Base-by-base conservation (phyloP, 2,113 vertebrate genomes). In the Suncus etruscus region DNA sequence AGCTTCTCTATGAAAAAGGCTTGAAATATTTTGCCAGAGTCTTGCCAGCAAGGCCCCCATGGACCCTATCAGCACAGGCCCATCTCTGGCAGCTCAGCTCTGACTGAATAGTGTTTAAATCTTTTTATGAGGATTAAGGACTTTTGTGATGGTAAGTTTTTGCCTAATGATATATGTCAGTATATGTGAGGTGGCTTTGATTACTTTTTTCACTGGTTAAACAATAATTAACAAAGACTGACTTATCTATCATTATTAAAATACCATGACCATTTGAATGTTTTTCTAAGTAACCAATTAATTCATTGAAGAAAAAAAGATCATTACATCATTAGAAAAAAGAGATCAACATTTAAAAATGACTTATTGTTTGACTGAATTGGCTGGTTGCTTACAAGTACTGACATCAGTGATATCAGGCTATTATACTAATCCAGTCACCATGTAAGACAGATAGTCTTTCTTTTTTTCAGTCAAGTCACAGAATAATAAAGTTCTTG, bases 221-320 rank as follows among this genome's bases (percentile, higher is more conserved):
- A 75, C 51, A 25, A 10, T 61, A 45, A 10, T 82, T 70, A 86
- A 68, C 68, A 32, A 90, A 77, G 50, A 3, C 3, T 70, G 6
- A 82, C 69, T 3, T 58, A 15, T 22, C 77, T 89, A 58, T 27
- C 32, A 47, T 1, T 5, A 47, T 20, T 51, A 82, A 84, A 79
- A 70, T 87, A n/a, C 76, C 69, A 79, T 48, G 1, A 11, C 29
- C 47, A 50, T 86, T 89, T 81, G 65, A 94, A 47, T 15, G 87
- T 89, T 93, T 93, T 81, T 22, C 51, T 63, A 91, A 58, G 91
- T 32, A 76, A 86, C 58, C 24, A 83, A 45, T 86, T 92, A 88
- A 95, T 93, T 94, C 72, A 73, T 32, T 72, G 75, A 94, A 72
- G 75, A 94, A 72, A 85, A 83, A 4, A 27, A 82, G 84, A 84